A percentile compares a stretch with the other conserved stretches of the same genome.
Conservation (phyloP, 2,797 vertebrate species). For the Sebastes paucispinis region DNA sequence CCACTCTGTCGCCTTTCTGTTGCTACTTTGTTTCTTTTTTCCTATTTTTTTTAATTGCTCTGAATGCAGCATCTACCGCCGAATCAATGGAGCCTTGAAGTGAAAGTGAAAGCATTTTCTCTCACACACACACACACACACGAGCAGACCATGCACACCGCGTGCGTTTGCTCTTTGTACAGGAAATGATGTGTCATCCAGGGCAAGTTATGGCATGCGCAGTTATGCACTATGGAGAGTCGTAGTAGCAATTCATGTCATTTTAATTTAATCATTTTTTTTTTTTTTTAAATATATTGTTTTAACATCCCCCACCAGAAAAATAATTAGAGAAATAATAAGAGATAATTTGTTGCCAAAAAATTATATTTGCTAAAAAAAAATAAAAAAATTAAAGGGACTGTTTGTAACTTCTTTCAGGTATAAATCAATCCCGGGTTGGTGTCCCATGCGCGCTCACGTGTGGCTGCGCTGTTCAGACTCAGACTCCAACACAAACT, state of each 20-base stretch:
- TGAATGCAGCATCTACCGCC: background rate
- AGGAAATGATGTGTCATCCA: slow-evolving; percentile 45
- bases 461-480: no score
- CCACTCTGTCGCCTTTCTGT: background rate
- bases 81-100: slow-evolving; percentile 32
- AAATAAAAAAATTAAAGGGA: no score
- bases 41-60: background rate
- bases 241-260: background rate
- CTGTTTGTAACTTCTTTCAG: no score
- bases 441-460: no score
- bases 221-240: no score
- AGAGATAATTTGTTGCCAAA: background rate
- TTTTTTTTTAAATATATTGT: no score
- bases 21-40: background rate
- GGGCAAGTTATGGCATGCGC: background rate
- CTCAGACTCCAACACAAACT: no score
- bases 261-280: background rate
- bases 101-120: slow-evolving; percentile 76
- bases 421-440: no score
- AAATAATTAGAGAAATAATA: background rate
- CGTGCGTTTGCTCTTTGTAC: background rate
- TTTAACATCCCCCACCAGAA: background rate
- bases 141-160: background rate
- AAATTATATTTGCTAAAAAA: no score
- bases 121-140: background rate